Evolutionary conservation across 2,888 invertebrate species (phyloP).

Genomic region (Parnassius orleans): DNA sequence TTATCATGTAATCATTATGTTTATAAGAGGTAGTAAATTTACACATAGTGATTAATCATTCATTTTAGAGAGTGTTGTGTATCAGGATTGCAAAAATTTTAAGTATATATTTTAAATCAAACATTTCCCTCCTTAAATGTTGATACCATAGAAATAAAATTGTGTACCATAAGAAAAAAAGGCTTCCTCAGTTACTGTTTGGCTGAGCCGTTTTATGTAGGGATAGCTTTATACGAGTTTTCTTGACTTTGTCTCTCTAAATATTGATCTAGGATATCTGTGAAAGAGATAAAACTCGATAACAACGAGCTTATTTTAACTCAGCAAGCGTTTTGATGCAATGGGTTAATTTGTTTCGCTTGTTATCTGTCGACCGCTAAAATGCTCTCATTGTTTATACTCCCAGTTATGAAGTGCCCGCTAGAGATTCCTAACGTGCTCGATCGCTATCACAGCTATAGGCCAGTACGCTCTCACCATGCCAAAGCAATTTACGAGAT

Average conservation of each 20-base stretch:
- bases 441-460: slow-evolving; percentile 31
- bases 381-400: slow-evolving; percentile 59
- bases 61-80: background rate
- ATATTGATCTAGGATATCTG: no score
- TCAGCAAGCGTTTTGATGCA: background rate
- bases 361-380: slow-evolving; percentile 60
- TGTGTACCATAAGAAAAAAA: no score
- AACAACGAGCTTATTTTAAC: no score
- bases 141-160: background rate
- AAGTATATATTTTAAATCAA: slow-evolving; percentile 5
- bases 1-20: slow-evolving; percentile 1
- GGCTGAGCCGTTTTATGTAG: no score
- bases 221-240: background rate
- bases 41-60: slow-evolving; percentile 16
- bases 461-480: slow-evolving; percentile 41
- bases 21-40: slow-evolving; percentile 1
- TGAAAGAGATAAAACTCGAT: no score
- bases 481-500: slow-evolving; percentile 53
- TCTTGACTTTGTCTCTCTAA: background rate
- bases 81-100: slow-evolving; percentile 10
- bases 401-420: slow-evolving; percentile 50
- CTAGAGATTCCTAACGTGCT: slow-evolving; percentile 32
- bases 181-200: no score
- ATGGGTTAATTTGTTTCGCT: slow-evolving; percentile 31
- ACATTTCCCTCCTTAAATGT: slow-evolving; percentile 2